Conservation (phyloP, 2,113 vertebrate species). For the Ciconia stormi region DNA sequence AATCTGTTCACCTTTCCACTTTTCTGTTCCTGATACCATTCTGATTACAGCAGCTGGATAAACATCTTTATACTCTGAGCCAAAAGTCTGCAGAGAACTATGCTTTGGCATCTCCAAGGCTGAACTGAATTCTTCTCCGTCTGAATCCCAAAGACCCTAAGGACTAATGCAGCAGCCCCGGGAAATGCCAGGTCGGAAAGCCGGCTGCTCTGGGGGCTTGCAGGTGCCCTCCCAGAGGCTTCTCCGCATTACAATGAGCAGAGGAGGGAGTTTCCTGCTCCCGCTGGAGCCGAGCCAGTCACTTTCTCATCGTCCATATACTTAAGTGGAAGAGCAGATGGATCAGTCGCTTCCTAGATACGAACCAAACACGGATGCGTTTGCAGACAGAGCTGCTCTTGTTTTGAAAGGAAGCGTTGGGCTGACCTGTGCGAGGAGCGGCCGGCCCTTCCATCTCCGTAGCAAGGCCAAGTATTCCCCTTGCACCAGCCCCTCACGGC, state of each 20-base stretch:
- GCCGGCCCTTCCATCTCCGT: not conserved
- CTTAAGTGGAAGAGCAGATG: conserved; percentile 64
- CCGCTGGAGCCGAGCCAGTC: conserved; percentile 22
- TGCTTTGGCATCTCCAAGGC: not conserved
- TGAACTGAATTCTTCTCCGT: not conserved
- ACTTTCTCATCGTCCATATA: conserved; percentile 41
- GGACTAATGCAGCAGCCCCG: not conserved
- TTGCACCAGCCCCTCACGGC: not conserved
- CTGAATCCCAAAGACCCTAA: not conserved
- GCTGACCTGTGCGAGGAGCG: not conserved
- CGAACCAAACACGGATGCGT: not conserved
- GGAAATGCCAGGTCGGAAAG: not conserved
- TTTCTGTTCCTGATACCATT: not conserved
- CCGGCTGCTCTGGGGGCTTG: not conserved
- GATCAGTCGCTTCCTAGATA: conserved; percentile 59
- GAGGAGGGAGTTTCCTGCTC: conserved; percentile 44
- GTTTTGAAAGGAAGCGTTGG: conserved; percentile 5
- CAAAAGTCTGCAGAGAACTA: not conserved
- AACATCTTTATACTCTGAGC: not conserved
- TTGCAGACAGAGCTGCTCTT: conserved; percentile 26
- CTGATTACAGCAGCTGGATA: not conserved
- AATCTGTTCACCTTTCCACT: not conserved
- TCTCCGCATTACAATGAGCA: not conserved
- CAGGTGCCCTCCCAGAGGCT: conserved; percentile 46
- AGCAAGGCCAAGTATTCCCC: not conserved